These are phyloP conservation scores for Octonoba sinensis DNA, from an alignment of 2,888 invertebrate genomes.

Conservation along the genomic window DNA sequence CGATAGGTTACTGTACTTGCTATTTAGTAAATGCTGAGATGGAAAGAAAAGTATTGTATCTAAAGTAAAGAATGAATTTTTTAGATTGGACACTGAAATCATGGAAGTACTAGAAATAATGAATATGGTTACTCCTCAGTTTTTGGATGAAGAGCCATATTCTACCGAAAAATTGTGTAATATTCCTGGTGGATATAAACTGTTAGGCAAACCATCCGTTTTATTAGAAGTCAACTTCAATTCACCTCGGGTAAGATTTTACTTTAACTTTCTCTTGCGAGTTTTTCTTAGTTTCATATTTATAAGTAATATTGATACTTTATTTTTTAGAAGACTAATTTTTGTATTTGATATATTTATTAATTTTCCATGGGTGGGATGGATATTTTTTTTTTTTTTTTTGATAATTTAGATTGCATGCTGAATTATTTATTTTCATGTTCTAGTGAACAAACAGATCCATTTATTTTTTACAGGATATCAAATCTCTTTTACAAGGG, in stretches of 20 bases:
- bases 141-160: slow-evolving; percentile 75
- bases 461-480: slow-evolving; percentile 61
- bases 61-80: background rate
- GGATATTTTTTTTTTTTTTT: background rate
- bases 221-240: slow-evolving; percentile 79
- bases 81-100: slow-evolving; percentile 35
- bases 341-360: no score
- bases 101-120: slow-evolving; percentile 31
- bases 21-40: no score
- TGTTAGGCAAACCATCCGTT: slow-evolving; percentile 76
- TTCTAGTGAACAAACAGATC: background rate
- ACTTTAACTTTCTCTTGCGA: background rate
- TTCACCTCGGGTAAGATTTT: slow-evolving; percentile 70
- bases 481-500: slow-evolving; percentile 71
- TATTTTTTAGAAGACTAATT: no score
- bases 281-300: background rate
- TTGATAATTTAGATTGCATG: no score
- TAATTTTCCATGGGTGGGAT: background rate
- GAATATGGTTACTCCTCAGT: slow-evolving; percentile 31
- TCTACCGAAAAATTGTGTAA: slow-evolving; percentile 79
- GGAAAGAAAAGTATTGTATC: no score
- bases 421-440: no score
- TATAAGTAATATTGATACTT: background rate
- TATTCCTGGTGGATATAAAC: slow-evolving; percentile 74
- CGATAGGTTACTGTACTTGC: no score